Evolutionary conservation across 2,113 vertebrate species (phyloP).

Genomic region (Gopherus evgoodei): DNA sequence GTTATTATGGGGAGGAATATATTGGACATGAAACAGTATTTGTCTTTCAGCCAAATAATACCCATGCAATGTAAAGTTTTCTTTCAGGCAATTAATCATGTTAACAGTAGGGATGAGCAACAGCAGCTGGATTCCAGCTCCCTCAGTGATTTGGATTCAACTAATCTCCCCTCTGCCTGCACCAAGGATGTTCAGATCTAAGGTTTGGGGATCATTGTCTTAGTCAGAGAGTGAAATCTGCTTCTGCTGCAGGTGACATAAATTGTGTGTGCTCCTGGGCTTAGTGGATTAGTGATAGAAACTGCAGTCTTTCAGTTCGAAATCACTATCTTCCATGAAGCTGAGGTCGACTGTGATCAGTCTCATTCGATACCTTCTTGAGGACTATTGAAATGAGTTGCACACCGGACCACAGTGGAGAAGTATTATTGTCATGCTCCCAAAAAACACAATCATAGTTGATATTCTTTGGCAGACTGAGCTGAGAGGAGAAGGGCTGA

Average conservation of each 20-base stretch:
- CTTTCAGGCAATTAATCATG: neutral
- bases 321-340: neutral
- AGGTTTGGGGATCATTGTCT: too few relatives aligned
- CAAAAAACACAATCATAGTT: neutral
- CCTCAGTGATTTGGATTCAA: neutral
- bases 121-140: neutral
- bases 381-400: neutral
- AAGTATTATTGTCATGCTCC: neutral
- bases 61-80: neutral
- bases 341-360: neutral
- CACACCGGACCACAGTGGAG: neutral
- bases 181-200: neutral
- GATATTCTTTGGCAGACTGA: neutral
- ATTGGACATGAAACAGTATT: neutral
- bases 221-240: neutral
- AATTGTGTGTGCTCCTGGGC: neutral
- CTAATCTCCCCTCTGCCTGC: neutral
- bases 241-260: neutral
- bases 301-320: neutral
- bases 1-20: neutral
- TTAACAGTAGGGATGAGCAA: neutral
- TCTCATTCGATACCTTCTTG: neutral
- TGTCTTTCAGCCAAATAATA: neutral
- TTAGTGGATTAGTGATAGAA: neutral
- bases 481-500: fast-evolving